Conservation (phyloP, 35 echinoderm and acorn worm species). For the Stichopus chloronotus region DNA sequence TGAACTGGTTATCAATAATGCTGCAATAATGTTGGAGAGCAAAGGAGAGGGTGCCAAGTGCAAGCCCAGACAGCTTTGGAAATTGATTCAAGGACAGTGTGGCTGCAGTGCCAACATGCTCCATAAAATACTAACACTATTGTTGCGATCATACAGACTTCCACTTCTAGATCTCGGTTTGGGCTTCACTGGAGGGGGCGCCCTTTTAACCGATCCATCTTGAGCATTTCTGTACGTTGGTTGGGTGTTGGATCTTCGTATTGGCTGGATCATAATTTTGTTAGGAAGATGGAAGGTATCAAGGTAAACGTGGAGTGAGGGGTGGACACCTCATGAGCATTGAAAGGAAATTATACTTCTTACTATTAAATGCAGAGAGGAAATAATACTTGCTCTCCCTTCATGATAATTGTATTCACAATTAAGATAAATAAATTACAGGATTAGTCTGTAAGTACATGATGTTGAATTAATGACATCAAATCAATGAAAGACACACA, state of each 20-base stretch:
- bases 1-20: too few relatives aligned
- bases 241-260: slow-evolving; percentile 24
- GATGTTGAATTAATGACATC: too few relatives aligned
- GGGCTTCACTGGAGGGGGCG: slow-evolving; percentile 55
- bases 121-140: slow-evolving; percentile 52
- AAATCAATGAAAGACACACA: too few relatives aligned
- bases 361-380: background rate
- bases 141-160: slow-evolving; percentile 14
- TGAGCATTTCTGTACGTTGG: background rate
- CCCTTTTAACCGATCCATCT: slow-evolving; percentile 10
- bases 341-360: background rate
- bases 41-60: too few relatives aligned
- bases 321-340: background rate
- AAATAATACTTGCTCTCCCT: background rate
- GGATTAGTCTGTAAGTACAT: background rate
- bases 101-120: background rate
- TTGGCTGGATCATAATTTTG: slow-evolving; percentile 2
- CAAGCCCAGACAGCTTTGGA: too few relatives aligned
- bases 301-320: background rate
- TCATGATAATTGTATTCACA: background rate
- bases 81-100: background rate
- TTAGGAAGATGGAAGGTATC: background rate
- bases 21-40: too few relatives aligned
- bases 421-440: background rate
- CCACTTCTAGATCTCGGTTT: slow-evolving; percentile 58